Evolutionary conservation across 2,113 vertebrate species (phyloP).

Genomic region (Willisornis vidua): DNA sequence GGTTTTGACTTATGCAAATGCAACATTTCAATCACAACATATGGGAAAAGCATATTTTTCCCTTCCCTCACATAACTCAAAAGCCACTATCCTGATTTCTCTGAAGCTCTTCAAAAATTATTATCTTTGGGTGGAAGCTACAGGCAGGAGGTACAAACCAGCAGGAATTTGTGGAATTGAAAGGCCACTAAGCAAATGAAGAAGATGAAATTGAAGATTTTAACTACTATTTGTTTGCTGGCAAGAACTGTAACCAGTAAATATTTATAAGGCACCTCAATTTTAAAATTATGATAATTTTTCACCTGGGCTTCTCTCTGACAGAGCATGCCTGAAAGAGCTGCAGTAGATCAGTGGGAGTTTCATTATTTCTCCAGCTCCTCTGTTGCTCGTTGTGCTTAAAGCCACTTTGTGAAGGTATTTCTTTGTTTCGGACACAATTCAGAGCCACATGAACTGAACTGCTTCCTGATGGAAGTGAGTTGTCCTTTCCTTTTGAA

Average conservation of each 20-base stretch:
- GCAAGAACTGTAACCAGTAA: not conserved
- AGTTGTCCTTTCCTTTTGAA: not conserved
- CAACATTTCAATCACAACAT: conserved; percentile 55
- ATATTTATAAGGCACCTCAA: not conserved
- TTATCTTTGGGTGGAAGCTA: not conserved
- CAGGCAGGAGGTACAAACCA: not conserved
- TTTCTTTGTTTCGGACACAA: conserved; percentile 4
- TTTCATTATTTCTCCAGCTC: not conserved
- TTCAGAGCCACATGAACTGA: not conserved
- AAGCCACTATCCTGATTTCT: conserved; percentile 3
- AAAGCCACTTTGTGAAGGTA: not conserved
- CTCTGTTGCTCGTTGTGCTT: not conserved
- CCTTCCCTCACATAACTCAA: conserved; percentile 5
- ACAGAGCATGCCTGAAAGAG: not conserved
- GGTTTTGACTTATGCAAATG: conserved; percentile 63
- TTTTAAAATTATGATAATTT: conserved; percentile 1
- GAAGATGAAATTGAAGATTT: not conserved
- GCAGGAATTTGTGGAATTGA: not conserved
- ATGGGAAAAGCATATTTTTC: conserved; percentile 43
- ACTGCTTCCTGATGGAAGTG: not conserved
- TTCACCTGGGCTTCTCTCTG: not conserved
- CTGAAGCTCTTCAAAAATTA: not conserved
- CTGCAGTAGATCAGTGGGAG: not conserved
- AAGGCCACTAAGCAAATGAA: not conserved
- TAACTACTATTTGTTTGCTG: not conserved